Base-by-base conservation (phyloP, 2,888 invertebrate genomes). In the Pseudococcus viburni region DNA sequence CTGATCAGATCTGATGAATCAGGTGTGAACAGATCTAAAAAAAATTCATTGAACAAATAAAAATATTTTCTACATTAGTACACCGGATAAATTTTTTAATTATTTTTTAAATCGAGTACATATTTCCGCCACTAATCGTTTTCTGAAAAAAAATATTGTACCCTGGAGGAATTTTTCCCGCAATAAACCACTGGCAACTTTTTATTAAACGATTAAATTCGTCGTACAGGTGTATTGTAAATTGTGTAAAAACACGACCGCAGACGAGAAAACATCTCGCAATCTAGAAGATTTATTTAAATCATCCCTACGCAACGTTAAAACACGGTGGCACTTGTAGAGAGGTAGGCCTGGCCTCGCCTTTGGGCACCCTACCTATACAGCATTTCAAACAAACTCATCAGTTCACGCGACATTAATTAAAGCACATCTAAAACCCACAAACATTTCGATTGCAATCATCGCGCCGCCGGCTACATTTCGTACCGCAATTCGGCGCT, bases 391-490 rank as follows among this genome's bases (percentile, higher is more conserved):
- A 73, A 73, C 68, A 73, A 73, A 73, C 33, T 73, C 33, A 73
- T 73, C 68, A 73, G 68, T 73, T 73, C 68, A 33, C 68, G 68
- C 68, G 33, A 33, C 68, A 80, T 42, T 80, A 80, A 80, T 80
- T 80, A 42, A 39, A 42, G 80, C 80, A 42, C 80, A 80, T 80
- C 80, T 80, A 80, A 80, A 80, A 80, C n/a, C 80, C 80, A 42
- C 80, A 80, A 42, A 39, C 80, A 80, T 80, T 80, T 80, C 80
- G 80, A 80, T 80, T 9, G 80, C 80, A 80, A 80, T 80, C 80
- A 80, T 73, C 68, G 68, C 68, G 68, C 80, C 73, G 15, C 64
- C 73, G n/a, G 42, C 42, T 80, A 80, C 80, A 80, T 42, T 42
- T 80, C 42, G 42, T 39, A 80, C 17, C 59, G 19, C 59, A 59